A percentile compares a stretch with the other conserved stretches of the same genome.
Evolutionary conservation across 2,113 vertebrate genomes (phyloP).

Genomic region (Lanius ludovicianus): DNA sequence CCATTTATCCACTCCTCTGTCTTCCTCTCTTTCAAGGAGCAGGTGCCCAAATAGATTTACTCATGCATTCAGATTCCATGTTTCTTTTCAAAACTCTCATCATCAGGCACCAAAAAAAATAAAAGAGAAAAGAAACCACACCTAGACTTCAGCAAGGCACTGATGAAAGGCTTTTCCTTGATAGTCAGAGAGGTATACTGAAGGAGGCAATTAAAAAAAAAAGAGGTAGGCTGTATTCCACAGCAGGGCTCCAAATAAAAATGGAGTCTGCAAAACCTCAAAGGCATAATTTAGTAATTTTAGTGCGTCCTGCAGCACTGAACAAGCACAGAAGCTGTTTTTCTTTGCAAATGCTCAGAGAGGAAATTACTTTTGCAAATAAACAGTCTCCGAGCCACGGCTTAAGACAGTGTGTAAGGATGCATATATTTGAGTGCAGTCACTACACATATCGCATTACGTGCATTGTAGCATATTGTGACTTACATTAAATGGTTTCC

Average conservation of each 20-base stretch:
- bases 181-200: not conserved
- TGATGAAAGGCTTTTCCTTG: not conserved
- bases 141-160: not conserved
- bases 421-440: not conserved
- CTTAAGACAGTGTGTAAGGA: not conserved
- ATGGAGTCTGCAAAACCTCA: not conserved
- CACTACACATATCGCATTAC: not conserved
- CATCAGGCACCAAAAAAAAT: not conserved
- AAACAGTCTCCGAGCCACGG: not conserved
- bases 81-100: not conserved
- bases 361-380: conserved; percentile 1
- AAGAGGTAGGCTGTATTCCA: not conserved
- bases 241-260: not conserved
- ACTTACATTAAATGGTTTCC: conserved; percentile 17
- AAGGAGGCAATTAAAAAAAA: not conserved
- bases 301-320: not conserved
- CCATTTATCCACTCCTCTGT: not conserved
- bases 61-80: not conserved
- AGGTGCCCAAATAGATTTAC: not conserved
- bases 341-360: not conserved
- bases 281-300: not conserved
- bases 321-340: not conserved
- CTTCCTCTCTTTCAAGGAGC: conserved; percentile 31
- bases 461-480: not conserved
- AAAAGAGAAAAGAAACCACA: not conserved